A percentile compares a stretch with the other conserved stretches of the same genome.
Evolutionary conservation across 1,140 invertebrate species (phyloP).

Genomic region (Trypoxylus dichotomus): DNA sequence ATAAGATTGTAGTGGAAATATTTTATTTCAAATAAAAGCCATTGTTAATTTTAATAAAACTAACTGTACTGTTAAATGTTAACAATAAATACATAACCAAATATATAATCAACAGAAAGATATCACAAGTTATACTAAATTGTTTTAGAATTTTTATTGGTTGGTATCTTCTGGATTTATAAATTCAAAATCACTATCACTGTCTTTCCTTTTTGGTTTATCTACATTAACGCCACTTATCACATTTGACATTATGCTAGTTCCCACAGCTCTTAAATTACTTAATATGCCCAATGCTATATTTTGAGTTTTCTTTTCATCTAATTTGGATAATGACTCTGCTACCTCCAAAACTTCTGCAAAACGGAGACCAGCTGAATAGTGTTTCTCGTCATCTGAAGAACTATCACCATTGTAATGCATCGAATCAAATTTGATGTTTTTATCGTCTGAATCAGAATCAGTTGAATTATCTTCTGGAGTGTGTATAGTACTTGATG

Average conservation of each 20-base stretch:
- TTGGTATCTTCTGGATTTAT: constrained; percentile 41
- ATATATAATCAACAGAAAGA: too few species aligned
- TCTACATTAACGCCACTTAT: constrained; percentile 1
- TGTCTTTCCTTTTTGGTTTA: constrained; percentile 35
- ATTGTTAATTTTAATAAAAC: too few species aligned
- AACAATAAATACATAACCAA: too few species aligned
- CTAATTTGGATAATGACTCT: constrained; percentile 13
- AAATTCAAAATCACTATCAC: constrained; percentile 48
- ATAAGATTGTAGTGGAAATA: too few species aligned
- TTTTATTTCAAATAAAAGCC: too few species aligned
- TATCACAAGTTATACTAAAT: too few species aligned
- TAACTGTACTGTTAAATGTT: too few species aligned
- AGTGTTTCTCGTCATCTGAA: constrained; percentile 41
- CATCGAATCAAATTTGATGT: constrained; percentile 42
- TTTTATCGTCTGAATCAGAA: constrained; percentile 45
- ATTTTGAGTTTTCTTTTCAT: not conserved
- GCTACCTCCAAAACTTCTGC: constrained; percentile 33
- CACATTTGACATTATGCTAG: constrained; percentile 38
- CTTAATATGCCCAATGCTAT: constrained; percentile 28
- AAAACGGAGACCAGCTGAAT: constrained; percentile 38
- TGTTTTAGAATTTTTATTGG: not conserved
- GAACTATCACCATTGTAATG: constrained; percentile 47
- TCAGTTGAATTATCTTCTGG: constrained; percentile 44
- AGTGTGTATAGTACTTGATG: constrained; percentile 6
- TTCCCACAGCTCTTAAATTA: constrained; percentile 33